Conservation (phyloP, 2,888 invertebrate genomes). For the Synergus laeviventris region DNA sequence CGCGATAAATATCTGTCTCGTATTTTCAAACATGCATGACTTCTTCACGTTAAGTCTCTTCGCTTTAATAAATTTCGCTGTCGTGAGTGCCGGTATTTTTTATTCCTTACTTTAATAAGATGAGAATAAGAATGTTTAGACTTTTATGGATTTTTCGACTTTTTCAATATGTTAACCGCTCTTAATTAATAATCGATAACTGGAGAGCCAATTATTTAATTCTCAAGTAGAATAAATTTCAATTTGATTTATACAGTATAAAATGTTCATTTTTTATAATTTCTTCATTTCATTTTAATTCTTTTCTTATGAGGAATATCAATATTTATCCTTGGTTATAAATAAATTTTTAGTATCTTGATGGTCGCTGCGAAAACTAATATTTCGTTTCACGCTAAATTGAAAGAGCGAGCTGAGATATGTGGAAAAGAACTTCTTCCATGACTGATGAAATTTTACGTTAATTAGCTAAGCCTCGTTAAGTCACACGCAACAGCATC, state of each 20-base stretch:
- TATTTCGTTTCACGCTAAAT: conserved; percentile 28
- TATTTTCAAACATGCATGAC: conserved; percentile 39
- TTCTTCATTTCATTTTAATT: too few species aligned
- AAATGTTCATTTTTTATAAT: too few species aligned
- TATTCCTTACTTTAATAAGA: conserved; percentile 13
- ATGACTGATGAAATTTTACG: conserved; percentile 71
- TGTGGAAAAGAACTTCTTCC: conserved; percentile 47
- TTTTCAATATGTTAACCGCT: not conserved
- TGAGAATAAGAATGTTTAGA: conserved; percentile 11
- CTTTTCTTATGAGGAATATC: too few species aligned
- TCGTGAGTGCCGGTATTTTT: conserved; percentile 5
- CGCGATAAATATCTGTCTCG: conserved; percentile 55
- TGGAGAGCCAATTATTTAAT: not conserved
- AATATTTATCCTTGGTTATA: too few species aligned
- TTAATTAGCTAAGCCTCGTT: conserved; percentile 71
- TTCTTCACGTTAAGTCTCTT: conserved; percentile 24
- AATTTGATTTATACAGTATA: not conserved
- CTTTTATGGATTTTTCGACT: conserved; percentile 1
- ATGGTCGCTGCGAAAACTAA: conserved; percentile 4
- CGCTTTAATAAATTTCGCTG: conserved; percentile 31
- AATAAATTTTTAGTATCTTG: not conserved
- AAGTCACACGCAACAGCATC: conserved; percentile 66
- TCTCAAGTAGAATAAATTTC: not conserved
- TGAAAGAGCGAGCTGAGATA: conserved; percentile 19
- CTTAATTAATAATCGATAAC: conserved; percentile 1